Evolutionary conservation across 2,113 vertebrate species (phyloP).

Genomic region (Passer montanus): DNA sequence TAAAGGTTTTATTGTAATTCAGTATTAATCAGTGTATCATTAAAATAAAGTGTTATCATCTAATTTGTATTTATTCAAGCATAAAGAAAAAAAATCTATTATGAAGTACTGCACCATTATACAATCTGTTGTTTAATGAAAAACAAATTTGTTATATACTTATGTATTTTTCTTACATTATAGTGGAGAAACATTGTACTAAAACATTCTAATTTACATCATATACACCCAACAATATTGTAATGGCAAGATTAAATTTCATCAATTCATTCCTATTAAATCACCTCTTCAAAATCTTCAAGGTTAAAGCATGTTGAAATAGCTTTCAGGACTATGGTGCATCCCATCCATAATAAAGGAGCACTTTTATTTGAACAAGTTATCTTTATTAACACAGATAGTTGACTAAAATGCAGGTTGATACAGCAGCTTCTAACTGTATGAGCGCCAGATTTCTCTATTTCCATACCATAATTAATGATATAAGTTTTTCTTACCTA

Average conservation of each 20-base stretch:
- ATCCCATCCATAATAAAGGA: neutral
- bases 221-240: neutral
- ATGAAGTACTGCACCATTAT: neutral
- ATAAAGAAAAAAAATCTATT: slow-evolving; percentile 22
- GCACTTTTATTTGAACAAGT: neutral
- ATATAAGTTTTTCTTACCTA: neutral
- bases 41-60: slow-evolving; percentile 53
- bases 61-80: slow-evolving; percentile 58
- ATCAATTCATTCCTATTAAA: neutral
- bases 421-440: neutral
- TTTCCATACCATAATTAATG: neutral
- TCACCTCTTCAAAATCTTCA: neutral
- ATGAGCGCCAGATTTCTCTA: neutral
- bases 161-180: neutral
- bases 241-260: neutral
- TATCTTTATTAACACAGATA: neutral
- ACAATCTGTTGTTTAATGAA: neutral
- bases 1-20: slow-evolving; percentile 55
- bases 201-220: neutral
- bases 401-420: neutral
- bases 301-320: neutral
- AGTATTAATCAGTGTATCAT: slow-evolving; percentile 46
- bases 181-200: neutral
- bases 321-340: neutral
- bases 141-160: neutral